Conservation (phyloP, 2,113 vertebrate species). For the Phylloscopus whistleri region DNA sequence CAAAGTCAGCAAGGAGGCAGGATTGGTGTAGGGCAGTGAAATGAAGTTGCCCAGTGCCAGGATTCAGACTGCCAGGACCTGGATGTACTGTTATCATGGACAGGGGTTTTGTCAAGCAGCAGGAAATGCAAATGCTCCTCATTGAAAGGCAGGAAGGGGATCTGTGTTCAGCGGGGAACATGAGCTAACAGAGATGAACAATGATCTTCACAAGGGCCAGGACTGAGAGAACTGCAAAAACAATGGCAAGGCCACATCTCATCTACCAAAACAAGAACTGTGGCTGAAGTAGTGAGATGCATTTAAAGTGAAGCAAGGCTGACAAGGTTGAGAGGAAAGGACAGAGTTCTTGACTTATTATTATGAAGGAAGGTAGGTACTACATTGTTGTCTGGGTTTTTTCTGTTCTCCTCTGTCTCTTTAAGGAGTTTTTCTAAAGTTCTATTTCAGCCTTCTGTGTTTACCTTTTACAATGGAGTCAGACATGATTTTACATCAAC, state of each 20-base stretch:
- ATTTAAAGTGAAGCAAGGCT: neutral
- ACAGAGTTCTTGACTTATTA: neutral
- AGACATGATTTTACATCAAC: no score
- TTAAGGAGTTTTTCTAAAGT: no score
- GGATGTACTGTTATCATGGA: neutral
- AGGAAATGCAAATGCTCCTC: neutral
- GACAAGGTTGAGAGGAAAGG: neutral
- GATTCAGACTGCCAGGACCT: neutral
- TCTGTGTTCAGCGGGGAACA: neutral
- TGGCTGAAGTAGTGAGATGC: neutral
- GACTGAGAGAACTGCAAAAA: neutral
- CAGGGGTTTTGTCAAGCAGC: neutral
- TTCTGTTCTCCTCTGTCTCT: no score
- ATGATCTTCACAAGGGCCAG: neutral
- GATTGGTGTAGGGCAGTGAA: neutral
- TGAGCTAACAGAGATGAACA: neutral
- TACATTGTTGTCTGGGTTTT: no score
- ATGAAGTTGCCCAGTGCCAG: neutral
- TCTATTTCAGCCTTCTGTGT: no score
- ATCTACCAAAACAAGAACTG: neutral
- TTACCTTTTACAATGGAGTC: no score
- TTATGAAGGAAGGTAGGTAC: neutral
- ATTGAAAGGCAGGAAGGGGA: neutral
- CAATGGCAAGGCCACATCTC: neutral
- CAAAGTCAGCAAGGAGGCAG: neutral